Evolutionary conservation across 1,140 invertebrate species (phyloP), one percentile per base, ranked within the genome.

Genomic region (Microplitis mediator): DNA sequence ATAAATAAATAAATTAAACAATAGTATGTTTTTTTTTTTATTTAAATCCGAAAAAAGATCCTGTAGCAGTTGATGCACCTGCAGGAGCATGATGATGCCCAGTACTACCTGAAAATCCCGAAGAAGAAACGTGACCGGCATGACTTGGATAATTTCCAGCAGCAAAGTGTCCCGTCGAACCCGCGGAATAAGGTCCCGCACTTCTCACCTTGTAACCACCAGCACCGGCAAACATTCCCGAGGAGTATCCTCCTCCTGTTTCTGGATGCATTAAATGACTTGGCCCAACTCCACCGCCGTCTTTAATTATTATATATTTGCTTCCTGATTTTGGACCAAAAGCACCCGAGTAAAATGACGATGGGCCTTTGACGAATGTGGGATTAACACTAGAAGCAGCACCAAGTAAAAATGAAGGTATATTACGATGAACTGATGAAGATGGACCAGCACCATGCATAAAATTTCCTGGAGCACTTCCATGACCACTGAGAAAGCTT

Each of bases 291-390:
- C 35, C 61, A 4, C 39, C 39, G 5, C 6, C 39, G 39, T 81
- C 74, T 52, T 81, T 81, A 35, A 81, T 73, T 9, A 75, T 13
- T 0, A 76, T 39, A 8, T 76, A 35, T 71, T 81, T 81, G 0
- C 74, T 75, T 14, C 65, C 34, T 4, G 64, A 71, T 52, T 79
- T 81, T 0, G 73, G 58, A 45, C 39, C 39, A 52, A 76, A 77
- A 3, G 74, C 50, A 45, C 74, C 73, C 36, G 52, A 39, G 35
- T 78, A 76, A 62, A 74, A 74, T 4, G 66, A 8, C 13, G 76
- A 71, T 6, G 70, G 78, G 0, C 71, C 74, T 32, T 74, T 76
- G 6, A 75, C 51, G 8, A 73, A 80, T 50, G 60, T 74, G 5
- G 70, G 62, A n/a, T 51, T 68, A 4, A 31, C 61, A 52, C 58